Evolutionary conservation across 2,113 vertebrate genomes (phyloP), one percentile per base, ranked within the genome.

Genomic region (Antidorcas marsupialis): DNA sequence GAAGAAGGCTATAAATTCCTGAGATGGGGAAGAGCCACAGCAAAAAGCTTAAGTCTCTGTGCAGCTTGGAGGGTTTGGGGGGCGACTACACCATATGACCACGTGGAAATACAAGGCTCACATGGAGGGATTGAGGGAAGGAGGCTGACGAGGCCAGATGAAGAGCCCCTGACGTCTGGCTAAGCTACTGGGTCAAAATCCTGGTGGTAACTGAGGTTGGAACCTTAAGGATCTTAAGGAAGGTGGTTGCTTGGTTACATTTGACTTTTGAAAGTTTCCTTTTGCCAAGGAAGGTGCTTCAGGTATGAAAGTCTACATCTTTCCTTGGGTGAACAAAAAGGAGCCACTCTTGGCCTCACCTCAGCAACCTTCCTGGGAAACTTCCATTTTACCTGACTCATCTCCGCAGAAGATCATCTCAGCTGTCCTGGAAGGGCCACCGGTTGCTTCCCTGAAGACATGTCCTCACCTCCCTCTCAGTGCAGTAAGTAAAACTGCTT

Each of bases 41-140:
- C 52, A 17, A 36, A 52, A 57, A 30, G 12, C 15, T 57, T 1
- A n/a, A 43, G 47, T 59, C 55, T 25, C 13, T 21, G 10, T 30
- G 39, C 30, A 43, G 30, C 23, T 7, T 4, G 19, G 15, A 7
- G 89, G 27, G 5, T 17, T 10, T 19, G 2, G 33, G 50, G 13
- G 14, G 0, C 0, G 2, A 36, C 0, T 19, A 12, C 2, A 19
- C 36, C 45, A 28, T 17, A n/a, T 62, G 4, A 39, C 28, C 27
- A 9, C 6, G n/a, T 0, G 6, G 53, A 59, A 82, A 53, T 36
- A 19, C 10, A 27, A 9, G 14, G 8, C 39, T 57, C 0, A 0
- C 0, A 1, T 55, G 23, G n/a, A 52, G 57, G 36, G 21, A 30
- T 36, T 4, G 52, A 62, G 16, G 39, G 10, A 55, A 33, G 11